phyloP scores from a whole-genome alignment of 2,113 vertebrate species.

The Spermophilus dauricus region DNA sequence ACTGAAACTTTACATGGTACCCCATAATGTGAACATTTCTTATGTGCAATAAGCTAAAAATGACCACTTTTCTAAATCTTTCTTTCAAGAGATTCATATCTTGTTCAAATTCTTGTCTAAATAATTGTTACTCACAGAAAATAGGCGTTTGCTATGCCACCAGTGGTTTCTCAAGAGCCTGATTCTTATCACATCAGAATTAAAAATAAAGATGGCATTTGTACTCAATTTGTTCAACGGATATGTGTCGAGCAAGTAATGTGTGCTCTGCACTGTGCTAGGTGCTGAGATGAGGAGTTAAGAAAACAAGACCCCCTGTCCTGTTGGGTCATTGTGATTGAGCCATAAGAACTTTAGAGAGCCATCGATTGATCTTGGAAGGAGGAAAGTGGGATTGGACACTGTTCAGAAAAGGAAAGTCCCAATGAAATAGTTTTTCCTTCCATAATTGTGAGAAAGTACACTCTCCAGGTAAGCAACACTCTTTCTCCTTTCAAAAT shows the following conservation, averaged over 20 bases:
- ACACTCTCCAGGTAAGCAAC: too few relatives aligned
- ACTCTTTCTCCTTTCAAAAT: neutral
- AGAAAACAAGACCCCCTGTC: neutral
- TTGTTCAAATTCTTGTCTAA: conserved; percentile 55
- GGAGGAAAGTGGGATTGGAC: neutral
- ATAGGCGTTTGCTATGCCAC: neutral
- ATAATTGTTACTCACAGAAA: conserved; percentile 63
- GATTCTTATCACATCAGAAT: conserved; percentile 30
- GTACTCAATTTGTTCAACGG: neutral
- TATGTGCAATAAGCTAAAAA: neutral
- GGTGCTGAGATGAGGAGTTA: neutral
- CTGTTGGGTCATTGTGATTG: neutral
- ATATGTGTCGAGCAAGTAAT: conserved; percentile 3
- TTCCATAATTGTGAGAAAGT: neutral
- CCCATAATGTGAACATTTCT: neutral
- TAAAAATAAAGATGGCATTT: neutral
- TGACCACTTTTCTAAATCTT: neutral
- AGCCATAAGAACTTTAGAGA: neutral
- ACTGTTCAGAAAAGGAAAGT: neutral
- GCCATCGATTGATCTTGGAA: too few relatives aligned
- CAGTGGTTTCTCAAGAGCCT: conserved; percentile 10
- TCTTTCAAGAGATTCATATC: neutral
- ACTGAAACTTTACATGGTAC: neutral
- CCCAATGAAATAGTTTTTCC: neutral
- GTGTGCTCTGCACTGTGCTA: neutral